These are phyloP conservation scores for Parasteatoda tepidariorum DNA, from an alignment of 1,140 invertebrate species.

Conservation along the genomic window DNA sequence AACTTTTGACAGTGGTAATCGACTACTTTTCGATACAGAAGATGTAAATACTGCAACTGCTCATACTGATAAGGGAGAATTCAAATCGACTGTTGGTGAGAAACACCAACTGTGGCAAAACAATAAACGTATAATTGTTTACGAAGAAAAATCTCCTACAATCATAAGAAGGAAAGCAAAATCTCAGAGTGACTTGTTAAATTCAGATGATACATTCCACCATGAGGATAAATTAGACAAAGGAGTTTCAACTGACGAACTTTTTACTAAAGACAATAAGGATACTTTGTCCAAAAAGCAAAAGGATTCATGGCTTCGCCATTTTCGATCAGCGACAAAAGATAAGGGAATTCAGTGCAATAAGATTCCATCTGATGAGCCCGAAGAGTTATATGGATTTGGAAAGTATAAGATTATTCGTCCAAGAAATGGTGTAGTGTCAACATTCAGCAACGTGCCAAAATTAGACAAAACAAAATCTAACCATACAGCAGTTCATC, in stretches of 20 bases:
- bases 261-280: constrained; percentile 37
- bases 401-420: constrained; percentile 43
- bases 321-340: constrained; percentile 48
- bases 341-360: constrained; percentile 60
- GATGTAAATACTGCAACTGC: constrained; percentile 37
- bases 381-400: constrained; percentile 50
- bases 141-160: constrained; percentile 42
- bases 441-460: constrained; percentile 60
- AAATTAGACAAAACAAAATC: constrained; percentile 28
- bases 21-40: constrained; percentile 35
- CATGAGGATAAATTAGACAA: constrained; percentile 38
- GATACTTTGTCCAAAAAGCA: constrained; percentile 33
- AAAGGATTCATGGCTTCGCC: constrained; percentile 43
- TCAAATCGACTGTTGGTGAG: constrained; percentile 49
- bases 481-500: not conserved
- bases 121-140: constrained; percentile 47
- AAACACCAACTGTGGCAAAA: constrained; percentile 52
- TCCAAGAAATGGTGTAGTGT: constrained; percentile 52
- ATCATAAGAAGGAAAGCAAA: constrained; percentile 51
- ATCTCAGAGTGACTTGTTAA: constrained; percentile 51
- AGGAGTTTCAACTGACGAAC: constrained; percentile 42
- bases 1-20: constrained; percentile 52
- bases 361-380: constrained; percentile 34
- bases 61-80: constrained; percentile 44
- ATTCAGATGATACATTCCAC: constrained; percentile 11